Evolutionary conservation across 2,888 invertebrate genomes (phyloP).

Genomic region (Acanthosepion lycidas): DNA sequence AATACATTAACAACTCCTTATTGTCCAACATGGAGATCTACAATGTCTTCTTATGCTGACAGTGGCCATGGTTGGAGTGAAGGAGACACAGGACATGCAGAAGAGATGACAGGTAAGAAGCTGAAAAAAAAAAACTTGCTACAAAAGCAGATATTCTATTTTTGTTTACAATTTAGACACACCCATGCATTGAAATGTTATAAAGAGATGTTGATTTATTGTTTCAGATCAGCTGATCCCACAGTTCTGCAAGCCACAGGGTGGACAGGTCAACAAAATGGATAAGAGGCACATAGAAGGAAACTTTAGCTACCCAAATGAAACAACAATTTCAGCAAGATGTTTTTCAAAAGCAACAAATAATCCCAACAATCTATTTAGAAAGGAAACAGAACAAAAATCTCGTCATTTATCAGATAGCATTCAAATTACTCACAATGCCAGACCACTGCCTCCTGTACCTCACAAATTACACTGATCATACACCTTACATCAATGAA

Average conservation of each 20-base stretch:
- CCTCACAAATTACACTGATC: background rate
- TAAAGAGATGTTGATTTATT: background rate
- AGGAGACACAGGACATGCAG: background rate
- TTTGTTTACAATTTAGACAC: too few relatives aligned
- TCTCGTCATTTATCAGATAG: background rate
- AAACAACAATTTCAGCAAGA: background rate
- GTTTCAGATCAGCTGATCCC: background rate
- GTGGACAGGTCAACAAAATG: background rate
- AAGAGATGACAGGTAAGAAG: background rate
- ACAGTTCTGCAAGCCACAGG: background rate
- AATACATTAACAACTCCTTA: background rate
- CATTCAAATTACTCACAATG: conserved; percentile 33
- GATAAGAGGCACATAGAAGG: background rate
- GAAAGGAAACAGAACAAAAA: background rate
- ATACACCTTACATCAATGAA: background rate
- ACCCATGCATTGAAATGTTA: background rate
- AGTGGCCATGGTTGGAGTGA: conserved; percentile 1
- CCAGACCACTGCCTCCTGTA: conserved; percentile 1
- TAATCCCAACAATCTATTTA: background rate
- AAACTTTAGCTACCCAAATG: background rate
- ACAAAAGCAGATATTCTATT: background rate
- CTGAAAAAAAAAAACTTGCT: background rate
- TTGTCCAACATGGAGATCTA: conserved; percentile 8
- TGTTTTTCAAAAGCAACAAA: background rate
- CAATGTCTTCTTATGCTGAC: background rate